Conservation (phyloP, 2,888 invertebrate species). For the Uloborus plumipes region DNA sequence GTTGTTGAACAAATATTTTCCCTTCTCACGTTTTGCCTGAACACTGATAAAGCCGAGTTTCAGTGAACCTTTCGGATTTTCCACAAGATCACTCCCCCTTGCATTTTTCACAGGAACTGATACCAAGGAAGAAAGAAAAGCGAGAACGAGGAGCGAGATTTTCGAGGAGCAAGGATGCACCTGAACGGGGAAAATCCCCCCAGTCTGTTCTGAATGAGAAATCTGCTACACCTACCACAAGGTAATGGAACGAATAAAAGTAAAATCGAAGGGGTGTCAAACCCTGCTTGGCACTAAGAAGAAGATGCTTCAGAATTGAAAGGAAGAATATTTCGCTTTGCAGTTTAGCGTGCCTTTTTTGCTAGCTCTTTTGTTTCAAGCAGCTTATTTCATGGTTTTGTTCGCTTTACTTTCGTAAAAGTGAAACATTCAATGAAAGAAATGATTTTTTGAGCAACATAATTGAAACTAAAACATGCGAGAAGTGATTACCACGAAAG, state of each 20-base stretch:
- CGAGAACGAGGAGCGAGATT: slow-evolving; percentile 20
- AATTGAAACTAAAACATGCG: no score
- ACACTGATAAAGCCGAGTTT: slow-evolving; percentile 5
- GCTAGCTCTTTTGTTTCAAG: no score
- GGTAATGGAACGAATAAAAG: slow-evolving; percentile 43
- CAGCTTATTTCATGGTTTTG: no score
- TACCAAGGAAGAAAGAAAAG: slow-evolving; percentile 35
- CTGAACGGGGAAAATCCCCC: slow-evolving; percentile 37
- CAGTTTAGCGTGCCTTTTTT: background rate
- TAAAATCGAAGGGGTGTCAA: slow-evolving; percentile 16
- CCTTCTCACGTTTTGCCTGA: no score
- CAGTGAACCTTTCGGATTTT: slow-evolving; percentile 27
- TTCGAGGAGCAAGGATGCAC: slow-evolving; percentile 26
- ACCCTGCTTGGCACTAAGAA: slow-evolving; percentile 27
- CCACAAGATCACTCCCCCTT: slow-evolving; percentile 7
- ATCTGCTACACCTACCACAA: slow-evolving; percentile 37
- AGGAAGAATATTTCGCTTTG: slow-evolving; percentile 22
- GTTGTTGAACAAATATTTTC: no score
- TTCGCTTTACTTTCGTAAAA: no score
- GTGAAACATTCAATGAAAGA: no score
- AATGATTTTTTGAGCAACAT: no score
- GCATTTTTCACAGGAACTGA: slow-evolving; percentile 8
- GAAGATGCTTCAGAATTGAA: slow-evolving; percentile 20
- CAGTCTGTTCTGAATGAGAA: slow-evolving; percentile 31
- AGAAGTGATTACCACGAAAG: no score